phyloP scores from a whole-genome alignment of 2,888 invertebrate genomes.

The Uloborus plumipes region DNA sequence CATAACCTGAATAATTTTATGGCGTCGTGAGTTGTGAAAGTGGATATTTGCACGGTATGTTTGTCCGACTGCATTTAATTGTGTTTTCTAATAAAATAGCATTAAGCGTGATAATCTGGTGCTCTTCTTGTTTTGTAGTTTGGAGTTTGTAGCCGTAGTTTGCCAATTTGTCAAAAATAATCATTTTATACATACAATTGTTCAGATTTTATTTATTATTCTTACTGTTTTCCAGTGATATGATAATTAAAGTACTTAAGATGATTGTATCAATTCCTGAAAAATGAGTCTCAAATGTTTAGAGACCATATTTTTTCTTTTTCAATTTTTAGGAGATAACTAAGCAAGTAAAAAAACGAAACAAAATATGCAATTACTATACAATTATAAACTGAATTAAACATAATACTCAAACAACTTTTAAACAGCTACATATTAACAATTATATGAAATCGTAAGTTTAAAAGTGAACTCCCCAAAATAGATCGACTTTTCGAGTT shows the following conservation, averaged over 20 bases:
- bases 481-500: no score
- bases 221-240: not conserved
- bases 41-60: conserved; percentile 8
- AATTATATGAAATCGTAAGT: no score
- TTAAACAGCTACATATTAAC: no score
- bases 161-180: not conserved
- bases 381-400: no score
- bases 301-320: no score
- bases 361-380: no score
- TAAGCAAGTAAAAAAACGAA: no score
- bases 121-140: not conserved
- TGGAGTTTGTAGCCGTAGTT: not conserved
- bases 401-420: no score
- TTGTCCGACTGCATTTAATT: not conserved
- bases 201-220: not conserved
- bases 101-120: not conserved
- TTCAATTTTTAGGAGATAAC: no score
- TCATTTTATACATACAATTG: not conserved
- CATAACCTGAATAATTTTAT: conserved; percentile 5
- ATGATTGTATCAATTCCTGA: no score
- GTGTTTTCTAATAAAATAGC: not conserved
- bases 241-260: not conserved
- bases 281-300: no score
- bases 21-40: not conserved
- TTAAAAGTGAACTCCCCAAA: no score